Base-by-base conservation (phyloP, 2,888 invertebrate species). In the Trachelus stipa region DNA sequence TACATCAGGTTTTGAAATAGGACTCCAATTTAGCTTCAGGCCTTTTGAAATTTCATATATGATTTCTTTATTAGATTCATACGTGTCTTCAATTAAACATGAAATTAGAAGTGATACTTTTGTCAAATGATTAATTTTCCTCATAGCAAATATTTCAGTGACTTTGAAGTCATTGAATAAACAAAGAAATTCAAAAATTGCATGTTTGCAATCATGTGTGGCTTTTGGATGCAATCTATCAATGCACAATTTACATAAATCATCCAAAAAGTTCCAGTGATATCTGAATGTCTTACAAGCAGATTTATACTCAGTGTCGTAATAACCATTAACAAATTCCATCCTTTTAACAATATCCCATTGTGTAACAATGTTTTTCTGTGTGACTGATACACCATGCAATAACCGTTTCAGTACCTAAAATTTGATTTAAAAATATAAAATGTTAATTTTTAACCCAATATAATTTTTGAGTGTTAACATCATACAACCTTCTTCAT, bases 31-130 rank as follows among this genome's bases (percentile, higher is more conserved):
- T 79, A 92, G 90, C 82, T 88, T 87, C 69, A 92, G 85, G 35
- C 89, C 85, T 23, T 90, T 90, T 12, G 96, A 90, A 76, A 96
- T 92, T 3, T 93, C 91, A 12, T 95, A 92, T 0, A 95, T 94
- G 77, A 95, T 89, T 1, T 92, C 92, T 88, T 97, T 97, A 88
- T 97, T 97, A 12, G 92, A 92, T 88, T 97, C 97, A 85, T 96
- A 97, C 12, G 95, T 94, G 88, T 97, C 97, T 35, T 93, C 92
- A n/a, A 90, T 35, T n/a, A 96, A 88, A 77, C 93, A 93, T 1
- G 92, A 85, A 68, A 94, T 89, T n/a, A 95, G 85, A 56, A 90
- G 91, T 11, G 92, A 92, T 3, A 93, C 92, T 78, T 93, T 71
- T 31, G 56, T 56, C 56, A 56, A 88, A 1, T 90, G 86, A 4